Conservation (phyloP, 2,113 vertebrate genomes). For the Vanacampus margaritifer region DNA sequence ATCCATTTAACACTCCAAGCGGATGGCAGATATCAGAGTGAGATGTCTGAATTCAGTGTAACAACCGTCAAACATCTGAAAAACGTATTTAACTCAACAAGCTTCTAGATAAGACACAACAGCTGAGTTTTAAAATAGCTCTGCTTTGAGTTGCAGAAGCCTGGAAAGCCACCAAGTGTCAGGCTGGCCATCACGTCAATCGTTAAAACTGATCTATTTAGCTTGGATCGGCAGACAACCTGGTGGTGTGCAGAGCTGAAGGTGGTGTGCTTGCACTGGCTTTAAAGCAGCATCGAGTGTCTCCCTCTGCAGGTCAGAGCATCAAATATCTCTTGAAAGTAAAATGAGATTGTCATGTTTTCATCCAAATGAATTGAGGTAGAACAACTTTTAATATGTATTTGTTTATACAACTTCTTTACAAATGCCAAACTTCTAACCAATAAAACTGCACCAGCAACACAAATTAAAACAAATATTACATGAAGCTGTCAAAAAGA, state of each 20-base stretch:
- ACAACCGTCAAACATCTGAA: slow-evolving; percentile 20
- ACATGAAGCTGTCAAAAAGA: no score
- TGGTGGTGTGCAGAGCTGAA: not conserved
- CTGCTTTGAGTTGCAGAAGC: slow-evolving; percentile 8
- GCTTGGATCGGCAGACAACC: slow-evolving; percentile 5
- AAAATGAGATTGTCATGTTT: not conserved
- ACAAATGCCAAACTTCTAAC: no score
- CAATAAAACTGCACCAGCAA: no score
- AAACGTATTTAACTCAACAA: slow-evolving; percentile 48
- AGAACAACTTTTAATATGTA: not conserved
- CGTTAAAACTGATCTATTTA: slow-evolving; percentile 7
- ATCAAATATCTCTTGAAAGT: not conserved
- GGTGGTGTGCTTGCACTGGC: not conserved
- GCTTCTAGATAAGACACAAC: slow-evolving; percentile 23
- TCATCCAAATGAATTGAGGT: not conserved
- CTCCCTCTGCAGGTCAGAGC: slow-evolving; percentile 61
- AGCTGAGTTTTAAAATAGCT: slow-evolving; percentile 63
- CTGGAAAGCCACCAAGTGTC: slow-evolving; percentile 37
- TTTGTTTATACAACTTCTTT: no score
- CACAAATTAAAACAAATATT: no score
- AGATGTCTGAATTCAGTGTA: slow-evolving; percentile 34
- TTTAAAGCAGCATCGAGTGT: slow-evolving; percentile 16
- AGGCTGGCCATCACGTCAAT: slow-evolving; percentile 5
- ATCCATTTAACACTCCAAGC: not conserved
- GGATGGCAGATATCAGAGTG: slow-evolving; percentile 12